A percentile compares a stretch with the other conserved stretches of the same genome.
phyloP scores from a whole-genome alignment of 2,888 invertebrate species.

The Conomelus anceps region DNA sequence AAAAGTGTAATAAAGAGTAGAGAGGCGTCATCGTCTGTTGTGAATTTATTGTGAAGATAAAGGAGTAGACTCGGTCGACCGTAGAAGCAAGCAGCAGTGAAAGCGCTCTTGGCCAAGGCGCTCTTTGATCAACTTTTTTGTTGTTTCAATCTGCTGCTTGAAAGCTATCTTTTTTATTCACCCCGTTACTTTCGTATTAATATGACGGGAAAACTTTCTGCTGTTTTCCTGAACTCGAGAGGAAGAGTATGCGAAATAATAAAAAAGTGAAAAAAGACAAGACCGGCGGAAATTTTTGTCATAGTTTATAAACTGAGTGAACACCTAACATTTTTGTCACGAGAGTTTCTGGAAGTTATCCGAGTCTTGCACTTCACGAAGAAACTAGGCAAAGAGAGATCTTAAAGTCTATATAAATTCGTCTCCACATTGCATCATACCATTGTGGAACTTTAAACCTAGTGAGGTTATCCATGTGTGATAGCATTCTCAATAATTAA shows the following conservation, averaged over 20 bases:
- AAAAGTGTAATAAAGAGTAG: background rate
- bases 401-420: too few relatives aligned
- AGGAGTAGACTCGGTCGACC: background rate
- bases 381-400: too few relatives aligned
- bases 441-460: too few relatives aligned
- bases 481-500: too few relatives aligned
- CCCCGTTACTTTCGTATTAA: background rate
- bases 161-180: background rate
- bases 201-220: background rate
- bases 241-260: background rate
- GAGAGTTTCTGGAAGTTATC: background rate
- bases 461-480: too few relatives aligned
- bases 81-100: background rate
- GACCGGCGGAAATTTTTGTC: background rate
- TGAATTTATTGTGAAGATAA: background rate
- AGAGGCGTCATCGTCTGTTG: background rate
- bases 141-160: background rate
- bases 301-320: background rate
- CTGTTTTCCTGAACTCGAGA: background rate
- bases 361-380: background rate
- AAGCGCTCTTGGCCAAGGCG: background rate
- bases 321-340: background rate
- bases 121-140: background rate
- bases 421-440: too few relatives aligned
- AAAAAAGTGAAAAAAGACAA: background rate